phyloP scores from a whole-genome alignment of 2,113 vertebrate species.

The Antechinus flavipes region DNA sequence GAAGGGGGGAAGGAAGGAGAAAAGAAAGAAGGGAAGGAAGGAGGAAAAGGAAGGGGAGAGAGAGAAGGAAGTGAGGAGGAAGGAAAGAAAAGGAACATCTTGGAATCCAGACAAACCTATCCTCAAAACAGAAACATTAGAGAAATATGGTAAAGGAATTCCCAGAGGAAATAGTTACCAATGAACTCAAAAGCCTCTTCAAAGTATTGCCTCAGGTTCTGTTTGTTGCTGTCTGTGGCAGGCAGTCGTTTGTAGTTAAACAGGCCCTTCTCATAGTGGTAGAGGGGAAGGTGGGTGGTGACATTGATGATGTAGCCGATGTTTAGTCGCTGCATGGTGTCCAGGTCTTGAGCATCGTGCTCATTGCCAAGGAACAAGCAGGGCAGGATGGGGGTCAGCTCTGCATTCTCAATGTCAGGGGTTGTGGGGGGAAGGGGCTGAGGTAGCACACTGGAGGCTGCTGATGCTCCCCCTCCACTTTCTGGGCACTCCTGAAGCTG shows the following conservation, averaged over 20 bases:
- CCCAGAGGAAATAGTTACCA: conserved; percentile 85
- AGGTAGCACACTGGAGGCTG: conserved; percentile 90
- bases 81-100: not conserved
- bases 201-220: conserved; percentile 99
- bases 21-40: not conserved
- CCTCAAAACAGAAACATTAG: conserved; percentile 29
- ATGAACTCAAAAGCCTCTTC: conserved; percentile 99
- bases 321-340: conserved; percentile 93
- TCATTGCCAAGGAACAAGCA: conserved; percentile 98
- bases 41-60: not conserved
- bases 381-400: conserved; percentile 96
- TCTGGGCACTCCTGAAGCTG: conserved; percentile 94
- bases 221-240: conserved; percentile 99
- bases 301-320: conserved; percentile 96
- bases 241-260: conserved; percentile 97
- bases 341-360: conserved; percentile 94
- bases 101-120: not conserved
- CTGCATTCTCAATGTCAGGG: conserved; percentile 97
- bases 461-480: conserved; percentile 86
- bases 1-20: not conserved
- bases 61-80: no score
- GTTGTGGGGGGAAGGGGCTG: conserved; percentile 95
- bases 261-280: conserved; percentile 94
- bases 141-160: not conserved
- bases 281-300: conserved; percentile 98